Conservation (phyloP, 2,888 invertebrate species). For the Fabriciana adippe region DNA sequence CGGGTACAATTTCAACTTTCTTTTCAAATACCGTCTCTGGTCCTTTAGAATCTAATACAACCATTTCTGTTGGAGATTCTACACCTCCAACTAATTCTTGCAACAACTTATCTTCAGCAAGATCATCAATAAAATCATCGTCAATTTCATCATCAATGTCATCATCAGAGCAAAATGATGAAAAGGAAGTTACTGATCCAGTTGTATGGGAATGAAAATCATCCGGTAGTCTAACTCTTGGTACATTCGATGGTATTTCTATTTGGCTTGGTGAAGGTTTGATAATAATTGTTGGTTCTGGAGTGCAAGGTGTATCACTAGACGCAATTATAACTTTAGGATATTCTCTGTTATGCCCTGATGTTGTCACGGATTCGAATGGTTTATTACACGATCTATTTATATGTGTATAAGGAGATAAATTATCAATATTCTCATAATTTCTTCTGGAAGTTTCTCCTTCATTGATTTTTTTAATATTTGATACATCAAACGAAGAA, state of each 20-base stretch:
- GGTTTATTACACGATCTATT: conserved; percentile 49
- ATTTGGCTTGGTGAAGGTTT: conserved; percentile 77
- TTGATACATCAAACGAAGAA: conserved; percentile 64
- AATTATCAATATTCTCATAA: conserved; percentile 67
- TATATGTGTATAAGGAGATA: conserved; percentile 49
- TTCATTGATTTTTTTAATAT: conserved; percentile 55
- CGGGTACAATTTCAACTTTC: conserved; percentile 73
- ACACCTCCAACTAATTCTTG: conserved; percentile 75
- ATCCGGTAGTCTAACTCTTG: conserved; percentile 77
- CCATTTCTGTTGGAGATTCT: conserved; percentile 67
- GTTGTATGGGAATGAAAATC: conserved; percentile 66
- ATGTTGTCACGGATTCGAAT: conserved; percentile 48
- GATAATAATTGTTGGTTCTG: conserved; percentile 84
- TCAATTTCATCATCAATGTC: conserved; percentile 59
- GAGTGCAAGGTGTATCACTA: conserved; percentile 64
- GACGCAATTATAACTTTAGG: conserved; percentile 81
- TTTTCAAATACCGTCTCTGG: conserved; percentile 68
- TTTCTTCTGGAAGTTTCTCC: conserved; percentile 47
- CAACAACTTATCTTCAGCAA: conserved; percentile 70
- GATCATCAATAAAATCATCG: conserved; percentile 59
- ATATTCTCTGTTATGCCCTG: conserved; percentile 50
- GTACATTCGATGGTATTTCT: conserved; percentile 65
- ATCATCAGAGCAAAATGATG: conserved; percentile 69
- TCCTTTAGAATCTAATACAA: conserved; percentile 70
- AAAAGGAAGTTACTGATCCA: conserved; percentile 65